These are phyloP conservation scores for Drosophila macrothrix DNA, from an alignment of 2,888 invertebrate species.

Conservation along the genomic window DNA sequence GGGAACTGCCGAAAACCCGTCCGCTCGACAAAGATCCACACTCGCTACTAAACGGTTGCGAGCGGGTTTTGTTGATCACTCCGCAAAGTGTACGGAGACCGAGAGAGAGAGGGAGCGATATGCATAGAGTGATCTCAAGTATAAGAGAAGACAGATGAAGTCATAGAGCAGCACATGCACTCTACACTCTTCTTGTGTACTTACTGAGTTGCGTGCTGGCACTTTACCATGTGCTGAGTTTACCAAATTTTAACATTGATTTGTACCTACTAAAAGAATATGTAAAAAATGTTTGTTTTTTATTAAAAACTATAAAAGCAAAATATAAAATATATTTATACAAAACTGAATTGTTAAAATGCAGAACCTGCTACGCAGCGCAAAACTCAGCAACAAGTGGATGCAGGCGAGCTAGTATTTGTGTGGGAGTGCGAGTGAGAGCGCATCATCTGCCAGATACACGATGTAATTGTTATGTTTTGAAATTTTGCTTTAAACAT, in stretches of 20 bases:
- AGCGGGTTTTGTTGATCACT: conserved; percentile 8
- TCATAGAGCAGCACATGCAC: conserved; percentile 21
- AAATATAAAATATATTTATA: not conserved
- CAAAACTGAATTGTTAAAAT: not conserved
- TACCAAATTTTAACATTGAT: not conserved
- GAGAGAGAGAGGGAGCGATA: conserved; percentile 16
- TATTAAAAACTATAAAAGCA: not conserved
- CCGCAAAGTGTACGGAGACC: conserved; percentile 10
- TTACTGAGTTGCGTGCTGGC: not conserved
- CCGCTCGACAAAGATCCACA: conserved; percentile 63
- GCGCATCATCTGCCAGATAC: conserved; percentile 5
- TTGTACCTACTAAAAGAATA: not conserved
- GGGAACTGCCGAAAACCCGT: conserved; percentile 56
- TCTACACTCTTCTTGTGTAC: conserved; percentile 5
- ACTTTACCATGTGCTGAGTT: not conserved
- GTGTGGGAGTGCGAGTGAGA: conserved; percentile 3
- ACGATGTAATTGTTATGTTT: conserved; percentile 4
- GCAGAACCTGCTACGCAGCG: not conserved
- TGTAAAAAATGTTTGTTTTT: not conserved
- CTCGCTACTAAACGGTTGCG: conserved; percentile 44
- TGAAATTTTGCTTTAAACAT: not conserved
- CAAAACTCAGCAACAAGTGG: conserved; percentile 1
- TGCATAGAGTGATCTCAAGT: conserved; percentile 14
- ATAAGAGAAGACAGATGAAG: conserved; percentile 34
- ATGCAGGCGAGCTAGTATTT: not conserved